phyloP scores from a whole-genome alignment of 2,113 vertebrate genomes.

The Solenodon paradoxus region DNA sequence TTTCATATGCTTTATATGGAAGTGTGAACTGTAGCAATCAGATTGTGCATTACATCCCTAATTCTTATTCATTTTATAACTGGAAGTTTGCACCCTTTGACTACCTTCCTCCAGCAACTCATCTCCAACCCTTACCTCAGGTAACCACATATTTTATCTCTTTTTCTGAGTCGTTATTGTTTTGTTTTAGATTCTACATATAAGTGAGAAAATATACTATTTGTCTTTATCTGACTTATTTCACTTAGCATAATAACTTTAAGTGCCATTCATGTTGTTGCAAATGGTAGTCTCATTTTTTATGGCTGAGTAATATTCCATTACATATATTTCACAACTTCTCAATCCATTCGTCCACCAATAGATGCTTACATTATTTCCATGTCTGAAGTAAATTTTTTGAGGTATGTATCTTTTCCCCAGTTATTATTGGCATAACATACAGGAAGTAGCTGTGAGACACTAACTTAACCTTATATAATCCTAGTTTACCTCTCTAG shows the following conservation, averaged over 20 bases:
- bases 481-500: conserved; percentile 16
- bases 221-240: neutral
- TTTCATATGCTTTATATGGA: neutral
- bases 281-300: neutral
- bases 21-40: neutral
- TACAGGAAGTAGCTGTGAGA: neutral
- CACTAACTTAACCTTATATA: neutral
- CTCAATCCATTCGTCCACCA: too few relatives aligned
- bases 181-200: neutral
- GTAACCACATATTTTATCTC: neutral
- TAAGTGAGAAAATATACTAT: neutral
- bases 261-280: too few relatives aligned
- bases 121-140: neutral
- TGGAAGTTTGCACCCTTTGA: neutral
- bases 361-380: too few relatives aligned
- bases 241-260: neutral
- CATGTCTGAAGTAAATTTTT: conserved; percentile 20
- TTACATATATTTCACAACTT: neutral
- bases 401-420: neutral
- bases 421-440: neutral
- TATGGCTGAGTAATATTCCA: neutral
- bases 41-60: too few relatives aligned
- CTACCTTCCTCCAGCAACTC: neutral
- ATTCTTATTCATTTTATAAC: too few relatives aligned
- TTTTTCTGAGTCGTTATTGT: neutral